Conservation (phyloP, 2,888 invertebrate species). For the Chesias legatella region DNA sequence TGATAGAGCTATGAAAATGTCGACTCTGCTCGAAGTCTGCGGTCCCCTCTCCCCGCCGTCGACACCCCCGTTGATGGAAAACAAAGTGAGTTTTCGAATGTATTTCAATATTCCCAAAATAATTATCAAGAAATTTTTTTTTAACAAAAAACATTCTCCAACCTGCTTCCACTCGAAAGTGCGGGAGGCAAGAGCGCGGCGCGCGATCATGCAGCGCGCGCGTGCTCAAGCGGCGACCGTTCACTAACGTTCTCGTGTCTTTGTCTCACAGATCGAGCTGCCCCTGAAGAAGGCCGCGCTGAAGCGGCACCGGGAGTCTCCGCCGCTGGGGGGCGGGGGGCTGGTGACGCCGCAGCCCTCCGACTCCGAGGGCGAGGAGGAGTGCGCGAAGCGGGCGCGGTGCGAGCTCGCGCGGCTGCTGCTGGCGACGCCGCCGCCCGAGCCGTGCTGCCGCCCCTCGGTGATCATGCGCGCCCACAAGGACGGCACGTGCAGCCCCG, state of each 20-base stretch:
- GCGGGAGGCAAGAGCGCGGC: constrained; percentile 42
- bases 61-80: constrained; percentile 84
- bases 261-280: constrained; percentile 70
- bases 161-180: constrained; percentile 68
- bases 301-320: constrained; percentile 58
- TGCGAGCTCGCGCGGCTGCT: constrained; percentile 79
- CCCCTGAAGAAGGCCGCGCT: constrained; percentile 64
- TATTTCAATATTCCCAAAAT: constrained; percentile 21
- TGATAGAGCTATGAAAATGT: constrained; percentile 63
- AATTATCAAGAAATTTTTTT: constrained; percentile 15
- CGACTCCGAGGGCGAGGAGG: constrained; percentile 89
- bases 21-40: constrained; percentile 70
- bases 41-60: constrained; percentile 85
- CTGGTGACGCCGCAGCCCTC: constrained; percentile 91
- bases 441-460: constrained; percentile 79
- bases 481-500: constrained; percentile 86
- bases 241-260: constrained; percentile 65
- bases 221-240: constrained; percentile 65
- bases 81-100: constrained; percentile 69
- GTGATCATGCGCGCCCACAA: constrained; percentile 93
- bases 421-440: constrained; percentile 80
- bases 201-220: constrained; percentile 67
- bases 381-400: constrained; percentile 61
- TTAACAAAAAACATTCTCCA: constrained; percentile 21
- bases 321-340: constrained; percentile 57